A percentile compares a stretch with the other conserved stretches of the same genome.
Evolutionary conservation across 2,113 vertebrate genomes (phyloP).

Genomic region (Piaya cayana): DNA sequence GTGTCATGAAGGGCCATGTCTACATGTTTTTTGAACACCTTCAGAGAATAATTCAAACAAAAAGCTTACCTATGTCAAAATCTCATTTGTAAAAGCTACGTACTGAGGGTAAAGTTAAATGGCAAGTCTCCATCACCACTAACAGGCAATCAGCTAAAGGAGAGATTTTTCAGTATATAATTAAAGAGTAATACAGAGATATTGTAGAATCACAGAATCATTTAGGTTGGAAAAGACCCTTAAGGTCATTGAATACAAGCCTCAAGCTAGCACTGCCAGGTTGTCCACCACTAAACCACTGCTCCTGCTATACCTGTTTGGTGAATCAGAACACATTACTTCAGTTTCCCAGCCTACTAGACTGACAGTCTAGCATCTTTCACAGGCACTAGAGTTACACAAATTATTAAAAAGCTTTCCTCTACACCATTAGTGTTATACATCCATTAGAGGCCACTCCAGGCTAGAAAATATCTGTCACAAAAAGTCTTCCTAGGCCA

Average conservation of each 20-base stretch:
- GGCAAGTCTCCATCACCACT: not conserved
- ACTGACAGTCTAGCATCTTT: slow-evolving; percentile 23
- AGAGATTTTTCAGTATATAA: not conserved
- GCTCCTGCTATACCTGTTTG: slow-evolving; percentile 12
- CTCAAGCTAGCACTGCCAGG: no score
- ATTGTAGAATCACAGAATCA: not conserved
- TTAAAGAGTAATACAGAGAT: not conserved
- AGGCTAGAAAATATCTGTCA: slow-evolving; percentile 52
- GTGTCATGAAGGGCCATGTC: no score
- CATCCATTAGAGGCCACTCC: slow-evolving; percentile 53
- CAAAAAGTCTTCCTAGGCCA: slow-evolving; percentile 26
- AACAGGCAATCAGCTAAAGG: not conserved
- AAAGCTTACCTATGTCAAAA: not conserved
- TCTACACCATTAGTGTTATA: slow-evolving; percentile 31
- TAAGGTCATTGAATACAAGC: no score
- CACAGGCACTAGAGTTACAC: slow-evolving; percentile 24
- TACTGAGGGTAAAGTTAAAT: not conserved
- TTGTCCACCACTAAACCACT: not conserved
- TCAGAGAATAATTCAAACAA: not conserved
- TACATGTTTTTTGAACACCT: no score
- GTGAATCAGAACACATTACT: slow-evolving; percentile 42
- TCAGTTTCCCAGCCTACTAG: not conserved
- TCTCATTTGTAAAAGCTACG: not conserved
- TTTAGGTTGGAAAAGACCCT: no score
- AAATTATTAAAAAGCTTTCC: slow-evolving; percentile 65